Evolutionary conservation across 2,888 invertebrate species (phyloP).

Genomic region (Mycalesis mineus): DNA sequence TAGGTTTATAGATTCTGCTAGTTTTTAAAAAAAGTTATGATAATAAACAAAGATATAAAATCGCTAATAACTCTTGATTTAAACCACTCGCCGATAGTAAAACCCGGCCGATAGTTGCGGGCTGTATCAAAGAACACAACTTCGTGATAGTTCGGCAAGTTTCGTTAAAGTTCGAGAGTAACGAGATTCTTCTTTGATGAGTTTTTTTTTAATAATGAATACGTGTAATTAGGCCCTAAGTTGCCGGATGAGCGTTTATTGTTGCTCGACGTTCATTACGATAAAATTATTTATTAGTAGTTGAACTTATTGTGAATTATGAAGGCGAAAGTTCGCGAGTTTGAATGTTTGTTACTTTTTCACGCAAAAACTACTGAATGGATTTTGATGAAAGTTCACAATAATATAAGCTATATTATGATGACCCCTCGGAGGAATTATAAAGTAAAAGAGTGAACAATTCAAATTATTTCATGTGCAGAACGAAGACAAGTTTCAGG

Average conservation of each 20-base stretch:
- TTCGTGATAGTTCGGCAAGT: slow-evolving; percentile 46
- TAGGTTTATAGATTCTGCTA: too few species aligned
- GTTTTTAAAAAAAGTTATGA: too few species aligned
- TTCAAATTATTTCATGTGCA: too few species aligned
- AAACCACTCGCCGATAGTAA: slow-evolving; percentile 37
- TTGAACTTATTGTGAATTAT: not conserved
- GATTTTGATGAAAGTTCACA: too few species aligned
- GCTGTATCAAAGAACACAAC: slow-evolving; percentile 49
- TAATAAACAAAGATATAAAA: not conserved
- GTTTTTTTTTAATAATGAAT: slow-evolving; percentile 51
- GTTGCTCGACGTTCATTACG: not conserved
- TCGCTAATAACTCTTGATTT: slow-evolving; percentile 28
- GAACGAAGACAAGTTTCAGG: too few species aligned
- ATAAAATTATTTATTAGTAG: not conserved
- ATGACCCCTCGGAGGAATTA: too few species aligned
- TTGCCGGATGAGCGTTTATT: slow-evolving; percentile 13
- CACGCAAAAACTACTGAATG: too few species aligned
- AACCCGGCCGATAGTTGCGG: slow-evolving; percentile 60
- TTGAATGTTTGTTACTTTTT: too few species aligned
- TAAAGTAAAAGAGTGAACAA: too few species aligned
- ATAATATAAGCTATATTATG: too few species aligned
- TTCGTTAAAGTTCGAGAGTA: slow-evolving; percentile 39
- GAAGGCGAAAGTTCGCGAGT: too few species aligned
- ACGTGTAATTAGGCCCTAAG: slow-evolving; percentile 38
- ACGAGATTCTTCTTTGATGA: slow-evolving; percentile 54